Percentiles rank a stretch among this genome's conserved stretches.
phyloP scores from a whole-genome alignment of 1,140 invertebrate species.

The Drosophila ironensis region DNA sequence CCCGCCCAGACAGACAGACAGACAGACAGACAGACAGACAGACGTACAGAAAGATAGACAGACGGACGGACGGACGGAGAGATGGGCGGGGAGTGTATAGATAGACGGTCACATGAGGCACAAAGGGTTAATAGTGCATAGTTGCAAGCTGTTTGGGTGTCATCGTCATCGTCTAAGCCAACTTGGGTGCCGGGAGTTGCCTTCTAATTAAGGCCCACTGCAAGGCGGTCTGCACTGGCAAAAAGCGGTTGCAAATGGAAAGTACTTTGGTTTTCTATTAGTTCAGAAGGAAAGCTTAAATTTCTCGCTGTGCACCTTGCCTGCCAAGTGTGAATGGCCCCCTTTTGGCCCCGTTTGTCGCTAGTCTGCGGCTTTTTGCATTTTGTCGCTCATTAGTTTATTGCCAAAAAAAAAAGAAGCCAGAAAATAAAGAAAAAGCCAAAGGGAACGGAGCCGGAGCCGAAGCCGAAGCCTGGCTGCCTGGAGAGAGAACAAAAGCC shows the following conservation, averaged over 20 bases:
- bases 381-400: slow-evolving; percentile 80
- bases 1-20: neutral
- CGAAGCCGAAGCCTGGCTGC: too few species aligned
- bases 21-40: neutral
- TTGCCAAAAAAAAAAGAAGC: slow-evolving; percentile 68
- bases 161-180: slow-evolving; percentile 62
- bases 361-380: slow-evolving; percentile 54
- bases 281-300: too few species aligned
- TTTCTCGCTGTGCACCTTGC: slow-evolving; percentile 8
- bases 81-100: too few species aligned
- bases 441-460: neutral
- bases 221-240: slow-evolving; percentile 15
- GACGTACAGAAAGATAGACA: too few species aligned
- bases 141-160: slow-evolving; percentile 63
- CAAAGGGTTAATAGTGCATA: slow-evolving; percentile 78
- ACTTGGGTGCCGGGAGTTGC: slow-evolving; percentile 50
- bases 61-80: neutral
- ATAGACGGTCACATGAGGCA: slow-evolving; percentile 47
- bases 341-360: slow-evolving; percentile 4
- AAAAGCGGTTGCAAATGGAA: neutral
- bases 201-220: slow-evolving; percentile 67
- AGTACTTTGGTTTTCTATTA: too few species aligned
- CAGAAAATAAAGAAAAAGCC: neutral
- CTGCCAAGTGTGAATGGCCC: slow-evolving; percentile 62
- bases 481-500: slow-evolving; percentile 51